These are phyloP conservation scores for Eudyptes chrysolophus DNA, from an alignment of 2,113 vertebrate species.

Conservation along the genomic window DNA sequence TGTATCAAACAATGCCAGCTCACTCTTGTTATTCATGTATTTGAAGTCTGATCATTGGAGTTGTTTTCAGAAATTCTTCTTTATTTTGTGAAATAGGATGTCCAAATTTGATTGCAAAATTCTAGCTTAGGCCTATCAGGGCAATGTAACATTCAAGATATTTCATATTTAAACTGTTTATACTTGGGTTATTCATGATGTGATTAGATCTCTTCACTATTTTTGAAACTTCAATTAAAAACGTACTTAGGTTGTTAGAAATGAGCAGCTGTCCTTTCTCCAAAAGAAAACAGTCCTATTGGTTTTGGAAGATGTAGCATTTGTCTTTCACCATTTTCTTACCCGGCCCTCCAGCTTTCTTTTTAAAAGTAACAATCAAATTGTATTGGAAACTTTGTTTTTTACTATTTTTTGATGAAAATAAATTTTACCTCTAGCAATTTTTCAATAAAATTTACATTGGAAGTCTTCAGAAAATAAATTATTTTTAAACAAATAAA, in stretches of 20 bases:
- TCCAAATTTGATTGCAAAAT: not conserved
- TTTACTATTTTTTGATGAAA: not conserved
- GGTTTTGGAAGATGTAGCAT: not conserved
- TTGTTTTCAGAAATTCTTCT: not conserved
- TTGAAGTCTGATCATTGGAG: not conserved
- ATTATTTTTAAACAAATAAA: not conserved
- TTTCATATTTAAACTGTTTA: not conserved
- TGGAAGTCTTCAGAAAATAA: not conserved
- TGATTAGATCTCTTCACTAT: not conserved
- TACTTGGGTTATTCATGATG: not conserved
- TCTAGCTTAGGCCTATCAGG: not conserved
- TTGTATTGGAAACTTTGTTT: accelerated
- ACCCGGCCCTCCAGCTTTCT: not conserved
- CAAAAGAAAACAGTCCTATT: not conserved
- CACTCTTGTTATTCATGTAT: not conserved
- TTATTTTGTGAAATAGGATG: not conserved
- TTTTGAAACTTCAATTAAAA: not conserved
- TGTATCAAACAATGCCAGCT: not conserved
- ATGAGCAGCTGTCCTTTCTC: not conserved
- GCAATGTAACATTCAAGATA: not conserved
- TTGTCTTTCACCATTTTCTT: not conserved
- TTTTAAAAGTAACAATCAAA: not conserved
- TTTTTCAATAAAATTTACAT: not conserved
- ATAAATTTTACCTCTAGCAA: not conserved
- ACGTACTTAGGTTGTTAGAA: not conserved